Conservation (phyloP, 30 jellyfish, hydroid and myxozoan species). For the Aurelia sp. region DNA sequence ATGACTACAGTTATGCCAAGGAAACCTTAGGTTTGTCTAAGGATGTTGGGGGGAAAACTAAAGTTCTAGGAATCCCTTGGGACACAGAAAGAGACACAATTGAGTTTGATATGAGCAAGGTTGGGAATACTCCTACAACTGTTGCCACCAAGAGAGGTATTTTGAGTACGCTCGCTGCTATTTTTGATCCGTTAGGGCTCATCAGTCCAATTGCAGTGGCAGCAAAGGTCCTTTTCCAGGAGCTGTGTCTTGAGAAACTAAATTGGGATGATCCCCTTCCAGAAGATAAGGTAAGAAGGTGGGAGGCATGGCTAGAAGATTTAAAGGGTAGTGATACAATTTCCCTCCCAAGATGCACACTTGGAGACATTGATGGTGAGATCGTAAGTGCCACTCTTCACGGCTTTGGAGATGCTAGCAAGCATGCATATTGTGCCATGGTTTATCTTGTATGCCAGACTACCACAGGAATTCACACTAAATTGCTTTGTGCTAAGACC, state of each 20-base stretch:
- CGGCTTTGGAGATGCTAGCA: no score
- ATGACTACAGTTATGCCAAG: no score
- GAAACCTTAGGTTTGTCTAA: no score
- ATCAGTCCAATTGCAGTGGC: slow-evolving; percentile 29
- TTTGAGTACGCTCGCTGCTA: slow-evolving; percentile 41
- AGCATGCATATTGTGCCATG: no score
- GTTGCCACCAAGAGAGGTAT: slow-evolving; percentile 52
- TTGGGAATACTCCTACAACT: not conserved
- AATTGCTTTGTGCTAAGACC: no score
- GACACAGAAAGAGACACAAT: slow-evolving; percentile 31
- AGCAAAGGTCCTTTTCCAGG: slow-evolving; percentile 40
- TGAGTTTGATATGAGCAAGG: slow-evolving; percentile 30
- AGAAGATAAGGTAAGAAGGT: slow-evolving; percentile 9
- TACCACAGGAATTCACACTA: no score
- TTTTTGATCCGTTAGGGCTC: slow-evolving; percentile 49
- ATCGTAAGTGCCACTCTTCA: no score
- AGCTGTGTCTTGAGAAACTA: not conserved
- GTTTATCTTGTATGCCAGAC: no score
- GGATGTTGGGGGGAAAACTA: not conserved
- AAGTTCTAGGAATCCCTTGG: slow-evolving; percentile 54
- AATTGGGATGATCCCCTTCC: slow-evolving; percentile 50
- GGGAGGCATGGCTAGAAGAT: slow-evolving; percentile 34
- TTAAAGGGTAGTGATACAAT: not conserved
- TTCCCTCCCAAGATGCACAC: slow-evolving; percentile 35
- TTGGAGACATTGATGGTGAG: no score